Percentiles rank a stretch among this genome's conserved stretches.
Conservation (phyloP, 2,797 vertebrate genomes). For the Scleropages formosus region DNA sequence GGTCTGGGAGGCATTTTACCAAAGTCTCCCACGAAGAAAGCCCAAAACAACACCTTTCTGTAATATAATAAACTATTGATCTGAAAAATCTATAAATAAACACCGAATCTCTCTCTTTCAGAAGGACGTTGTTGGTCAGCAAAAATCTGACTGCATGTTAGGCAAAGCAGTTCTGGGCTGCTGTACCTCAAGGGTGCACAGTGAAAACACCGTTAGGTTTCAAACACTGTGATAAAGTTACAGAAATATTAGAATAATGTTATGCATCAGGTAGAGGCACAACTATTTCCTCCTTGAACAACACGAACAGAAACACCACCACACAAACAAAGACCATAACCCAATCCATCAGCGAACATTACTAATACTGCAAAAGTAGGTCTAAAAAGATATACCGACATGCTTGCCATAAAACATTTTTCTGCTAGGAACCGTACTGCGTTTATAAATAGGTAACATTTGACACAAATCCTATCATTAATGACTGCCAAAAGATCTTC, state of each 20-base stretch:
- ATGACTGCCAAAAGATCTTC: not conserved
- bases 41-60: slow-evolving; percentile 28
- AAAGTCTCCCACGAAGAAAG: slow-evolving; percentile 40
- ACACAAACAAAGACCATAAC: too few relatives aligned
- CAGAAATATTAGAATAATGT: not conserved
- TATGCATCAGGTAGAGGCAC: not conserved
- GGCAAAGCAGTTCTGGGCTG: not conserved
- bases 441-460: slow-evolving; percentile 1
- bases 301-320: too few relatives aligned
- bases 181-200: not conserved
- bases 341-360: too few relatives aligned
- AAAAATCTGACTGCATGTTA: not conserved
- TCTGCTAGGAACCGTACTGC: not conserved
- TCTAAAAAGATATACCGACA: not conserved
- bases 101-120: slow-evolving; percentile 28
- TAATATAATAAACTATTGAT: slow-evolving; percentile 41
- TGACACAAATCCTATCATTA: slow-evolving; percentile 9
- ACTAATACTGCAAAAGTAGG: too few relatives aligned
- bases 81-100: slow-evolving; percentile 42
- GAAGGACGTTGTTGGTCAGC: slow-evolving; percentile 18
- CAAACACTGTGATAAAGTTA: not conserved
- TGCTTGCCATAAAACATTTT: slow-evolving; percentile 16
- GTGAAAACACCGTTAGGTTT: not conserved
- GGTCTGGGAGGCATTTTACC: not conserved
- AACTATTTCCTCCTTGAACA: too few relatives aligned